These are phyloP conservation scores for Epinotia nisella DNA, from an alignment of 2,888 invertebrate genomes.

Conservation along the genomic window DNA sequence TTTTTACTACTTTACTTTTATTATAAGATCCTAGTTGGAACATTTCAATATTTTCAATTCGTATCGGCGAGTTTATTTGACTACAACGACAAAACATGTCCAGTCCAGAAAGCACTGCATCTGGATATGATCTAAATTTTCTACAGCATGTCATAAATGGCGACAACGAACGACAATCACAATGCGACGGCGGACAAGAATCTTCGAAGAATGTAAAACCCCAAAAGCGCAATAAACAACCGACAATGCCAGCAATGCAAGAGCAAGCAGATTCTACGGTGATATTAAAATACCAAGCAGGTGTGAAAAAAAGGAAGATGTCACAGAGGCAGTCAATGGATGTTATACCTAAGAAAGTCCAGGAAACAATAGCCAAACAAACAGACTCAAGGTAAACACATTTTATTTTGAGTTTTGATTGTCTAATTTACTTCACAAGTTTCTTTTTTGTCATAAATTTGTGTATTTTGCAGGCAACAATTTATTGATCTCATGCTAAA, in stretches of 20 bases:
- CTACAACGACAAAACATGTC: too few species aligned
- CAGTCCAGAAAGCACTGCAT: too few species aligned
- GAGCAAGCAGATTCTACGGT: slow-evolving; percentile 59
- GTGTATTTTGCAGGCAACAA: slow-evolving; percentile 64
- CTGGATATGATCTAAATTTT: too few species aligned
- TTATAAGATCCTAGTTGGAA: too few species aligned
- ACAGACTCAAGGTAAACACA: slow-evolving; percentile 63
- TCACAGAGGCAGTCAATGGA: slow-evolving; percentile 57
- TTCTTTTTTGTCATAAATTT: slow-evolving; percentile 18
- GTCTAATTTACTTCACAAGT: neutral
- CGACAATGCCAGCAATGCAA: slow-evolving; percentile 49
- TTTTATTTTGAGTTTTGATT: slow-evolving; percentile 19
- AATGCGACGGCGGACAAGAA: slow-evolving; percentile 61
- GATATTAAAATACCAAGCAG: slow-evolving; percentile 59
- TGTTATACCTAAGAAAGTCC: slow-evolving; percentile 65
- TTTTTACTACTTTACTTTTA: too few species aligned
- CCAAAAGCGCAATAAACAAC: slow-evolving; percentile 59
- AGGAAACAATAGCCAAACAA: slow-evolving; percentile 67
- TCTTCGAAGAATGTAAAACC: slow-evolving; percentile 62
- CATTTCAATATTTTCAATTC: too few species aligned
- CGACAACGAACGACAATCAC: too few species aligned
- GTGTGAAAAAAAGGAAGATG: slow-evolving; percentile 64
- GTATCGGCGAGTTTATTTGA: too few species aligned
- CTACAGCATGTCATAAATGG: too few species aligned
- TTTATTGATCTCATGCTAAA: slow-evolving; percentile 62